phyloP scores from a whole-genome alignment of 2,888 invertebrate species.

The Girardia tigrina region DNA sequence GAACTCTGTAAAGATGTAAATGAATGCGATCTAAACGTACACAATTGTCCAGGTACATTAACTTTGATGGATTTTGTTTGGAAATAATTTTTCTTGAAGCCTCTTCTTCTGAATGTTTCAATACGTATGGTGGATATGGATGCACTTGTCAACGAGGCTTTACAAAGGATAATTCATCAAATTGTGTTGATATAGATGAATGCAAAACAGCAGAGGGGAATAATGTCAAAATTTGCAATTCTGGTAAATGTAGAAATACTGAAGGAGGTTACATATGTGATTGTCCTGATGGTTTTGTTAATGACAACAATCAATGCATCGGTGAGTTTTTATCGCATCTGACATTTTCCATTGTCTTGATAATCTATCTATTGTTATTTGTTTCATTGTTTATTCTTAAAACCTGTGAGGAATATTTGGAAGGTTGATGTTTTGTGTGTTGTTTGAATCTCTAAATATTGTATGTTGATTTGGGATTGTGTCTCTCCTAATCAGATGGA shows the following conservation, averaged over 20 bases:
- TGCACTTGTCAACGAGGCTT: slow-evolving; percentile 36
- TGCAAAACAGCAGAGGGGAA: neutral
- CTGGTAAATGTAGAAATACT: slow-evolving; percentile 32
- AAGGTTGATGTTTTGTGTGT: no score
- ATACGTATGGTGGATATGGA: slow-evolving; percentile 36
- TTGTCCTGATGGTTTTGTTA: slow-evolving; percentile 26
- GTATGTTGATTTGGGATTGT: no score
- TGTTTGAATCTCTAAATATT: no score
- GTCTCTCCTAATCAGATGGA: no score
- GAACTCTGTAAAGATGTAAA: neutral
- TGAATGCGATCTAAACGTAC: slow-evolving; percentile 25
- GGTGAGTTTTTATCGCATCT: no score
- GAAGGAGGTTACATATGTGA: slow-evolving; percentile 35
- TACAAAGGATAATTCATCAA: neutral
- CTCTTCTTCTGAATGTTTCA: slow-evolving; percentile 33
- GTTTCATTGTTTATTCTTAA: no score
- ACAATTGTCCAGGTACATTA: slow-evolving; percentile 11
- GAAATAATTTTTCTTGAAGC: neutral
- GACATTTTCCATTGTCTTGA: no score
- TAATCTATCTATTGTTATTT: no score
- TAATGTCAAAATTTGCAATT: neutral
- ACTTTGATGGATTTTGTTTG: neutral
- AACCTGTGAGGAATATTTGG: no score
- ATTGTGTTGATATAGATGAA: slow-evolving; percentile 2
- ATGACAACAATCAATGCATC: neutral